Evolutionary conservation across 1,140 invertebrate species (phyloP), one percentile per base, ranked within the genome.

Genomic region (Penaeus vannamei): DNA sequence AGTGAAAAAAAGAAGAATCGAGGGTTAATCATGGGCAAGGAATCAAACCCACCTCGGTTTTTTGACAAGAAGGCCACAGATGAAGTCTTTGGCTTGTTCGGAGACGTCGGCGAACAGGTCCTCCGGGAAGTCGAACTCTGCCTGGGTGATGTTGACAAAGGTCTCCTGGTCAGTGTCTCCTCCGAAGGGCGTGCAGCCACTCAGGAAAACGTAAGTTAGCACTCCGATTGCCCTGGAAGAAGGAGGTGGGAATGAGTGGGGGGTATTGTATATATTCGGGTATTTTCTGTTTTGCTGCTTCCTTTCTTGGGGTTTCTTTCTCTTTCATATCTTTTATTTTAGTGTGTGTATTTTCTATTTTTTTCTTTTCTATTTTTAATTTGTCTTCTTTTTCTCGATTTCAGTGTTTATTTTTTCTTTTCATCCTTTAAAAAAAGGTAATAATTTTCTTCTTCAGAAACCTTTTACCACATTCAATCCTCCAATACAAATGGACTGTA

Each of bases 131-230:
- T 97, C 96, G 90, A 98, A 94, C 92, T 95, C 95, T 92, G 97
- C 97, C 93, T 97, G 96, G 80, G 97, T 97, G 92, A 99, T 99
- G 94, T 99, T 99, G 91, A 97, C 96, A 93, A 97, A 99, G 0
- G 96, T 97, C 92, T 96, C 97, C 94, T 99, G 97, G 93, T 98
- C 98, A 87, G 96, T 97, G 93, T 98, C 97, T 64, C 97, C 98
- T 81, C 96, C 97, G 93, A 99, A 99, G 0, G 96, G 98, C 29
- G 97, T 98, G 93, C 96, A 94, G 22, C 98, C 98, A 84, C 97
- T 97, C 86, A 99, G 93, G 91, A 99, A 95, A 8, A 99, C 98
- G 93, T 99, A 99, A 2, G 97, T 95, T 91, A 99, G 93, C 23
- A 99, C 97, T 76, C 98, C 98, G 90, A 99, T 83, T 86, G 97